Conservation (phyloP, 1,140 invertebrate genomes). For the Triops longicaudatus region DNA sequence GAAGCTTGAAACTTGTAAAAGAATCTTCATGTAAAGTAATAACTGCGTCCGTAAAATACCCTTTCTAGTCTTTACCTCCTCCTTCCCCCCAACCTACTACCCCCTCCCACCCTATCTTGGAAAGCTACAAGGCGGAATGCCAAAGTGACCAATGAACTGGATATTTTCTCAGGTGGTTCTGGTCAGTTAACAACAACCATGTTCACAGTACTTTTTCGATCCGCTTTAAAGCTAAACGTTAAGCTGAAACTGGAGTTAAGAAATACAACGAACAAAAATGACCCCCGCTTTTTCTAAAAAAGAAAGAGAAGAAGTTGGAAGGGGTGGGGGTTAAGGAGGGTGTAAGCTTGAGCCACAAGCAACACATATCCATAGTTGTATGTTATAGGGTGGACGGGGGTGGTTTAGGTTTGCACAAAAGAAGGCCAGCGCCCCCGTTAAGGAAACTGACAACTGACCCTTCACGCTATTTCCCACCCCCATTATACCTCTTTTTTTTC, state of each 20-base stretch:
- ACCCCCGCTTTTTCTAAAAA: background rate
- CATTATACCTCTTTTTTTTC: conserved; percentile 7
- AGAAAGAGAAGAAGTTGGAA: background rate
- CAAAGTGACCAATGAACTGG: conserved; percentile 2
- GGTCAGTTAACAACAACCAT: conserved; percentile 11
- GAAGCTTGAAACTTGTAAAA: too few species aligned
- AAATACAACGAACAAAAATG: background rate
- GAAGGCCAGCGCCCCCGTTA: background rate
- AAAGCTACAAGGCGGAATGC: background rate
- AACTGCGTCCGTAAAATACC: too few species aligned
- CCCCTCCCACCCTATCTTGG: too few species aligned
- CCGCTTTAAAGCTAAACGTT: background rate
- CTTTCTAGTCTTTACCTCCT: too few species aligned
- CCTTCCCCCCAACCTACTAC: too few species aligned
- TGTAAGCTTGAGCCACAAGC: background rate
- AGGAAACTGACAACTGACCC: conserved; percentile 14
- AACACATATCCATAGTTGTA: conserved; percentile 3
- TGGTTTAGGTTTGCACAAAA: conserved; percentile 10
- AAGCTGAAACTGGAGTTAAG: conserved; percentile 1
- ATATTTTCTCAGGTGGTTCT: conserved; percentile 15
- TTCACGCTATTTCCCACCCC: conserved; percentile 10
- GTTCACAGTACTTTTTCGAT: background rate
- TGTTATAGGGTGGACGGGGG: background rate
- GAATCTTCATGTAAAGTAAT: too few species aligned
- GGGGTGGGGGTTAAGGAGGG: background rate